These are phyloP conservation scores for Drosophila athabasca DNA, from an alignment of 1,140 invertebrate species.

Conservation along the genomic window DNA sequence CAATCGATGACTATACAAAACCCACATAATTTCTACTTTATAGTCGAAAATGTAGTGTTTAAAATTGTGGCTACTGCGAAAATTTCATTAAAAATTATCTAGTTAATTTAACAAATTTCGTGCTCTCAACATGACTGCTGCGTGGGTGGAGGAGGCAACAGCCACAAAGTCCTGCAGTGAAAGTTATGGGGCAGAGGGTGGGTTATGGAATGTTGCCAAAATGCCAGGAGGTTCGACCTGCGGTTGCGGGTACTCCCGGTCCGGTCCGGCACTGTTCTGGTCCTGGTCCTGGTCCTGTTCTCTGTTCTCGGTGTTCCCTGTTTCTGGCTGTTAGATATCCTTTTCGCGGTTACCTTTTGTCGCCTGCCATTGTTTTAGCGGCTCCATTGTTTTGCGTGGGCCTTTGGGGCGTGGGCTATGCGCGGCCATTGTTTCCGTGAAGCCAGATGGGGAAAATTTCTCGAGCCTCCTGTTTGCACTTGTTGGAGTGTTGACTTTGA, in stretches of 20 bases:
- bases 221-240: conserved; percentile 41
- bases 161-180: too few relatives aligned
- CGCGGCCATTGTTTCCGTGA: conserved; percentile 34
- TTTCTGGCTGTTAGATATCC: conserved; percentile 37
- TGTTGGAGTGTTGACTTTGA: conserved; percentile 56
- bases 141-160: too few relatives aligned
- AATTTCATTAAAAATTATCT: conserved; percentile 47
- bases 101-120: conserved; percentile 49
- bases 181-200: not conserved
- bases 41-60: conserved; percentile 28
- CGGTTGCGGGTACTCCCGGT: conserved; percentile 34
- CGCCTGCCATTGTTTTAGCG: conserved; percentile 32
- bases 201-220: conserved; percentile 49
- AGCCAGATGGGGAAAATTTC: conserved; percentile 13
- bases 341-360: conserved; percentile 62
- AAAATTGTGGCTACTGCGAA: conserved; percentile 14
- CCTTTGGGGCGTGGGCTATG: not conserved
- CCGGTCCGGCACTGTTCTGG: not conserved
- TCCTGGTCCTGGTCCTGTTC: too few relatives aligned
- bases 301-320: not conserved
- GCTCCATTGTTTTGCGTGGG: too few relatives aligned
- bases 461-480: conserved; percentile 21
- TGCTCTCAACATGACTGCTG: not conserved
- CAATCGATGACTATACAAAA: conserved; percentile 18
- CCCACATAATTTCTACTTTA: conserved; percentile 22